These are phyloP conservation scores for Eupithecia subumbrata DNA, from an alignment of 2,888 invertebrate genomes.

Conservation along the genomic window DNA sequence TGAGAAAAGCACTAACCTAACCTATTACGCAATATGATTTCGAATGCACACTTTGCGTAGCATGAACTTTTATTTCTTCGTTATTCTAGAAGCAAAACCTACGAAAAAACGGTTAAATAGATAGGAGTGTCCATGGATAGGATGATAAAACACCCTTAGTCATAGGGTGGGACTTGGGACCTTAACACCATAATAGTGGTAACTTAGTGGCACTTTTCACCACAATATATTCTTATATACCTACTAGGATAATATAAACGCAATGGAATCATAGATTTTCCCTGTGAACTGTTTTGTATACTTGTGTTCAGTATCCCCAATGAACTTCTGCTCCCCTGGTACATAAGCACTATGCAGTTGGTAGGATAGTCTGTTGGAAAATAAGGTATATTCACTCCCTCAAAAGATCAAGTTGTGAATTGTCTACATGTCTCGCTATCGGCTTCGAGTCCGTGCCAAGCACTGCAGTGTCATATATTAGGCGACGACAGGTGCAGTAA, in stretches of 20 bases:
- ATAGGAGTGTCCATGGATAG: no score
- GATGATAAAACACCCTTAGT: no score
- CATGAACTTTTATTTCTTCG: background rate
- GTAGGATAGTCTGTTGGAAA: background rate
- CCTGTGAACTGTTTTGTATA: background rate
- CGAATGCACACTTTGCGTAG: background rate
- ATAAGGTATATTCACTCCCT: background rate
- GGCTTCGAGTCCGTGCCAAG: conserved; percentile 62
- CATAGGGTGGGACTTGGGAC: background rate
- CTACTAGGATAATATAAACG: background rate
- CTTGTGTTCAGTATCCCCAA: background rate
- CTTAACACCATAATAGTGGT: background rate
- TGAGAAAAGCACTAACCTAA: background rate
- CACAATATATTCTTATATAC: background rate
- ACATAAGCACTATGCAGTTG: background rate
- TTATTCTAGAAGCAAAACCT: background rate
- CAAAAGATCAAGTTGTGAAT: conserved; percentile 6
- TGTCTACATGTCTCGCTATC: conserved; percentile 43
- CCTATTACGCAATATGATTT: background rate
- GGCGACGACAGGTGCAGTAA: conserved; percentile 59
- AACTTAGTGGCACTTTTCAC: background rate
- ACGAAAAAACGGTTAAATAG: no score
- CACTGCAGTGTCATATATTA: conserved; percentile 62
- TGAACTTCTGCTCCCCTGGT: background rate
- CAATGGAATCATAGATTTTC: background rate